Conservation (phyloP, 2,113 vertebrate species). For the Ptychochromis oligacanthus region DNA sequence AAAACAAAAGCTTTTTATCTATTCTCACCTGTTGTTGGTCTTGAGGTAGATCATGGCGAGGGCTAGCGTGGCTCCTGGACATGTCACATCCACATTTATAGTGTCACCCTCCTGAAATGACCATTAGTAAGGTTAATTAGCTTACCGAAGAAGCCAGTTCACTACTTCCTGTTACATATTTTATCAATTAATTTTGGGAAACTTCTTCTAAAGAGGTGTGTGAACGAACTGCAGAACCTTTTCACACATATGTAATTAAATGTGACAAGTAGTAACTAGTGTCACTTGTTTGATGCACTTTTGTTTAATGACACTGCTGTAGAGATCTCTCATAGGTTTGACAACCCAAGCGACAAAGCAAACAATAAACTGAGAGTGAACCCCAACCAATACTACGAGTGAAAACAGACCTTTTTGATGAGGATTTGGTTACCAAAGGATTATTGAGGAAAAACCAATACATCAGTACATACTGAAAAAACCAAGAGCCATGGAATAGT, state of each 20-base stretch:
- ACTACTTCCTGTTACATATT: neutral
- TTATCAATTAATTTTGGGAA: neutral
- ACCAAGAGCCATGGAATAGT: neutral
- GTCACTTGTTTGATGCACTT: neutral
- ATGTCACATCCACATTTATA: slow-evolving; percentile 97
- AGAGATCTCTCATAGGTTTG: neutral
- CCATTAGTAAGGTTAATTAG: neutral
- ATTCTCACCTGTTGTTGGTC: slow-evolving; percentile 93
- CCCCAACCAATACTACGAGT: neutral
- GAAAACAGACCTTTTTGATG: neutral
- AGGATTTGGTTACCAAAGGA: neutral
- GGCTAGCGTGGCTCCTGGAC: slow-evolving; percentile 94
- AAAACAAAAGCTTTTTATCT: neutral
- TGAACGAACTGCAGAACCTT: neutral
- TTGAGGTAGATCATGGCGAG: slow-evolving; percentile 99
- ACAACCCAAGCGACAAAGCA: neutral
- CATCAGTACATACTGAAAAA: neutral
- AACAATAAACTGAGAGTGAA: neutral
- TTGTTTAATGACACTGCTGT: neutral
- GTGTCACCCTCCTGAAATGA: slow-evolving; percentile 92
- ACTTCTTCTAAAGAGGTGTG: neutral
- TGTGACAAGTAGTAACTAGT: neutral
- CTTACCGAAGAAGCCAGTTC: neutral
- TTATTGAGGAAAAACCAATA: neutral
- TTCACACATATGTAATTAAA: neutral